Evolutionary conservation across 2,113 vertebrate genomes (phyloP).

Genomic region (Tragelaphus strepsiceros): DNA sequence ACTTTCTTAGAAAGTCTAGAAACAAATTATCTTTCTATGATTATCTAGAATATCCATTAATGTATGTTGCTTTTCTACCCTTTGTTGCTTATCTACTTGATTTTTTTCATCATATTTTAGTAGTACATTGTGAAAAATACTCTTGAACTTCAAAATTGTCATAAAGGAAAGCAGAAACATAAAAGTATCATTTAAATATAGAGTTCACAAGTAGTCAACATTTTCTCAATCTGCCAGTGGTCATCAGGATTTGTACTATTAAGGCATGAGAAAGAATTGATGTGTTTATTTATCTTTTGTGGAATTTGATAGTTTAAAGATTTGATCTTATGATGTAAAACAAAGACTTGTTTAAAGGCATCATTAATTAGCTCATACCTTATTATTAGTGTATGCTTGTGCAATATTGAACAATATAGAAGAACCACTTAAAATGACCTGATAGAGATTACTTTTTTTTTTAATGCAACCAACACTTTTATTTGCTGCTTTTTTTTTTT

Average conservation of each 20-base stretch:
- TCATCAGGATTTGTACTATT: neutral
- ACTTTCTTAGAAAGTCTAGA: neutral
- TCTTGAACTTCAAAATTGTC: neutral
- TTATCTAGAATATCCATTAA: neutral
- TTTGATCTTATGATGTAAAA: neutral
- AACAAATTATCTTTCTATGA: neutral
- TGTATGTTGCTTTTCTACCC: neutral
- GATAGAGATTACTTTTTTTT: neutral
- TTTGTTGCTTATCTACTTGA: neutral
- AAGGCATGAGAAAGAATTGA: neutral
- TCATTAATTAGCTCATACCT: neutral
- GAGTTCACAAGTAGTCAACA: neutral
- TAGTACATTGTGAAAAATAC: neutral
- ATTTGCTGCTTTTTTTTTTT: neutral
- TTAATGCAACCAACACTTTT: neutral
- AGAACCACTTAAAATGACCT: neutral
- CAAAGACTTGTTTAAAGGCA: neutral
- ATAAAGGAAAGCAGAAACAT: neutral
- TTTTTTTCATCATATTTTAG: neutral
- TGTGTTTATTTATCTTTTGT: neutral
- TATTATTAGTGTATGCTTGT: neutral
- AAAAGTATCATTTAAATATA: neutral
- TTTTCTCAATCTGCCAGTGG: neutral
- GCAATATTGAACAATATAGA: neutral
- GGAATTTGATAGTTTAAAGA: neutral